Base-by-base conservation (phyloP, 2,888 invertebrate species). In the Reticulitermes lucifugus region DNA sequence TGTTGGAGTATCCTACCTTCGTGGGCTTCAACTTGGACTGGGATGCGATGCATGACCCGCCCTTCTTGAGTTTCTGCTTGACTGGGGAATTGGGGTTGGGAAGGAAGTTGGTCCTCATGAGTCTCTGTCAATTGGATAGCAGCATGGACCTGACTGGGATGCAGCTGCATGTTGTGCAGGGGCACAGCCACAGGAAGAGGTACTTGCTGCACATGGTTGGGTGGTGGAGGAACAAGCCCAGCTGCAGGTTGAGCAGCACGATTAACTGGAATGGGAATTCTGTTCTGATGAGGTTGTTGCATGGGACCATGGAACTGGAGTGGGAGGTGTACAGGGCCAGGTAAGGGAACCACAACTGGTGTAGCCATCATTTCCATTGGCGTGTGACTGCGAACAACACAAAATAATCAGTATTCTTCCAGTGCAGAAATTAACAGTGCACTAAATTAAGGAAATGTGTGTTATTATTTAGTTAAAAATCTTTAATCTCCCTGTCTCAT, bases 291-390 rank as follows among this genome's bases (percentile, higher is more conserved):
- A 4, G 79, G 86, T 79, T 87, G 89, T 21, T 85, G 87, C 87
- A 87, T 84, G 84, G 87, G 86, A 7, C 86, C 87, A 59, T 87
- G 86, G 83, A 87, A 89, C 60, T 89, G 89, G 88, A 88, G 88
- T 86, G 87, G 88, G 84, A 88, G 88, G 86, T 88, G 88, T 85
- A 90, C 88, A 60, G 91, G 91, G 9, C 87, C 88, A 21, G 87
- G 87, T 18, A 88, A 86, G 18, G 88, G 88, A 21, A 88, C 85
- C 89, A 91, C 86, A 12, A 88, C 85, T 41, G 92, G 91, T 84
- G 91, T 86, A 91, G 90, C 93, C 89, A 94, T 91, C 90, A 94
- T 91, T 88, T 93, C 92, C 88, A 92, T 91, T 22, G 92, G 92
- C 88, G 92, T 91, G 75, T 92, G 92, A 87, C 91, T 89, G 88